Evolutionary conservation across 2,113 vertebrate genomes (phyloP).

Genomic region (Antechinus stuartii): DNA sequence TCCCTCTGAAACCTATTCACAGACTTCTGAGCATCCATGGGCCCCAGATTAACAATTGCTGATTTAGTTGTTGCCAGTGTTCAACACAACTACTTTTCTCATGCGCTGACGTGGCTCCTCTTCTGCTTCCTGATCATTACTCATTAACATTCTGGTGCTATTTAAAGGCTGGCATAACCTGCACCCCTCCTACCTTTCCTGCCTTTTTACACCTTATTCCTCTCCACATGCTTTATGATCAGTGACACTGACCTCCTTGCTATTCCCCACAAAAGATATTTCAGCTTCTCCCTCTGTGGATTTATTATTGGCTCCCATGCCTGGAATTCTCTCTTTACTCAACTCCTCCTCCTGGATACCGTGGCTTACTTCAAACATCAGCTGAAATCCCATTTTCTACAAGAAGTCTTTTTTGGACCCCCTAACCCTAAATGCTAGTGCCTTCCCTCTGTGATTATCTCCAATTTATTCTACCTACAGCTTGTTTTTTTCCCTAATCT

Average conservation of each 20-base stretch:
- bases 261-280: background rate
- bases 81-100: background rate
- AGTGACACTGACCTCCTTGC: background rate
- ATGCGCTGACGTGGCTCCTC: background rate
- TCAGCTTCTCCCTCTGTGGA: background rate
- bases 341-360: background rate
- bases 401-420: background rate
- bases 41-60: background rate
- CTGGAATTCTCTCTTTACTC: background rate
- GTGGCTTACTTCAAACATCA: background rate
- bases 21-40: background rate
- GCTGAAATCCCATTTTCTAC: background rate
- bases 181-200: background rate
- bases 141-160: background rate
- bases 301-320: background rate
- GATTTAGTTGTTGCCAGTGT: background rate
- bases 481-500: background rate
- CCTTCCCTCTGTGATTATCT: background rate
- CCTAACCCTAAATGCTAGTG: background rate
- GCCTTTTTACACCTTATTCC: background rate
- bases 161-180: background rate
- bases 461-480: background rate
- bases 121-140: background rate
- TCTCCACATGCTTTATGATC: background rate
- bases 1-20: background rate